A percentile compares a stretch with the other conserved stretches of the same genome.
Conservation (phyloP, 1,140 invertebrate species). For the Drosophila hydei region DNA sequence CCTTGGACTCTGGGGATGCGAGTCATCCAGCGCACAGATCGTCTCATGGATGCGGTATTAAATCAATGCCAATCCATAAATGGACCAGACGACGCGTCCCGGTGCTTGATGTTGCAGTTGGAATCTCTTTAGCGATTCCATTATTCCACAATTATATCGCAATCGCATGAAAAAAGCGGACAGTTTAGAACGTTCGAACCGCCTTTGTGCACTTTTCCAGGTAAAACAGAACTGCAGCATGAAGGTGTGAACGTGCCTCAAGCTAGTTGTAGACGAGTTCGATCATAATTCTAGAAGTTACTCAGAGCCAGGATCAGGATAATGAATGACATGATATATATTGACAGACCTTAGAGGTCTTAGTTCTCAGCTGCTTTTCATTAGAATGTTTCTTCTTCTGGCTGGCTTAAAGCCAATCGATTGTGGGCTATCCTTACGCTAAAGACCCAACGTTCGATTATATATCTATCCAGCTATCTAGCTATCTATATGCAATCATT, state of each 20-base stretch:
- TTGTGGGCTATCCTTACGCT: neutral
- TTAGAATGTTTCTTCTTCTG: too few relatives aligned
- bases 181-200: constrained; percentile 8
- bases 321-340: too few relatives aligned
- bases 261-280: neutral
- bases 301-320: too few relatives aligned
- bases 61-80: constrained; percentile 83
- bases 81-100: constrained; percentile 64
- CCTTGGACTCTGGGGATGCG: constrained; percentile 70
- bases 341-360: too few relatives aligned
- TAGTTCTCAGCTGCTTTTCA: too few relatives aligned
- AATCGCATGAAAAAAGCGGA: constrained; percentile 32
- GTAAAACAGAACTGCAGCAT: constrained; percentile 2
- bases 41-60: constrained; percentile 63
- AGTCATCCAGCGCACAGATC: constrained; percentile 39
- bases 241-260: constrained; percentile 35
- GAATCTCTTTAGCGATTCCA: constrained; percentile 75
- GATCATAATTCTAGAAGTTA: constrained; percentile 5
- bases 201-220: constrained; percentile 23
- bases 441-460: constrained; percentile 2
- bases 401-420: constrained; percentile 5
- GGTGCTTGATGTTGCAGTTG: constrained; percentile 53
- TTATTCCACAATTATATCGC: constrained; percentile 78
- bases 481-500: constrained; percentile 1
- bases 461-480: constrained; percentile 1